These are phyloP conservation scores for Nylanderia fulva DNA, from an alignment of 1,140 invertebrate species.

Conservation along the genomic window DNA sequence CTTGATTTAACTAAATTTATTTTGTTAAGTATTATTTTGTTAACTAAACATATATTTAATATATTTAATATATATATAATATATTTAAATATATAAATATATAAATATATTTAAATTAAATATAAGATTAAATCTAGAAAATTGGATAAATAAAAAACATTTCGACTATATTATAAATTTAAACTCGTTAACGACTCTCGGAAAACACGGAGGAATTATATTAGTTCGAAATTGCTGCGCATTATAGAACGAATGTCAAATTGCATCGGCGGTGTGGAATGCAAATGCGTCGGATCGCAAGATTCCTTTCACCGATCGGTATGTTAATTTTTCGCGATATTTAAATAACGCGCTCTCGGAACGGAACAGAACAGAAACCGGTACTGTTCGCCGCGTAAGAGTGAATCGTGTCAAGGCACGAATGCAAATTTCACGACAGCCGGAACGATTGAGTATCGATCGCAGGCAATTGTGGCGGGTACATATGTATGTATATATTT, in stretches of 20 bases:
- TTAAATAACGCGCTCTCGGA: slow-evolving; percentile 53
- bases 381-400: slow-evolving; percentile 47
- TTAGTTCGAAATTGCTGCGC: not conserved
- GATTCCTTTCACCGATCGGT: slow-evolving; percentile 57
- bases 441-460: slow-evolving; percentile 46
- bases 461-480: slow-evolving; percentile 2
- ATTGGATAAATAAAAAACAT: no score
- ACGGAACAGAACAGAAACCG: slow-evolving; percentile 52
- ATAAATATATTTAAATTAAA: no score
- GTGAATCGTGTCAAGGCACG: slow-evolving; percentile 57
- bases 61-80: no score
- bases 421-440: slow-evolving; percentile 53
- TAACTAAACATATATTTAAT: no score
- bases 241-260: slow-evolving; percentile 37
- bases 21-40: no score
- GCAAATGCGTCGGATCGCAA: slow-evolving; percentile 47
- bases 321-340: slow-evolving; percentile 56
- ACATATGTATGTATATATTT: not conserved
- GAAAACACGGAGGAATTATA: not conserved
- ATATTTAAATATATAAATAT: no score
- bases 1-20: no score
- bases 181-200: not conserved
- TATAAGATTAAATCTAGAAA: no score
- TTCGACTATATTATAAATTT: not conserved
- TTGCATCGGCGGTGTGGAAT: slow-evolving; percentile 47